These are phyloP conservation scores for Baryphthengus martii DNA, from an alignment of 2,113 vertebrate species.

Conservation along the genomic window DNA sequence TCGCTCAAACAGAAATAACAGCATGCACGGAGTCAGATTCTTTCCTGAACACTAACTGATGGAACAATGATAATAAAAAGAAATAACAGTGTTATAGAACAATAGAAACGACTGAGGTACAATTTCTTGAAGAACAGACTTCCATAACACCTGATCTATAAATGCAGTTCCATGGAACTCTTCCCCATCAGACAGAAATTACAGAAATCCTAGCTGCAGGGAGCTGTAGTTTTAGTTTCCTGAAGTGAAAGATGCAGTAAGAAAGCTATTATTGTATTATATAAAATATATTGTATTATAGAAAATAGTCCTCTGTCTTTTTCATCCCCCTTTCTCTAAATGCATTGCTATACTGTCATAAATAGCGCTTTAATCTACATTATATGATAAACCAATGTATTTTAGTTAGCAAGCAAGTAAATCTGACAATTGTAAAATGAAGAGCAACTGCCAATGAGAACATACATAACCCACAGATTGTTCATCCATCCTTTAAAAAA, in stretches of 20 bases:
- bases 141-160: neutral
- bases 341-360: neutral
- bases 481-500: neutral
- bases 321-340: neutral
- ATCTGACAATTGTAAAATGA: neutral
- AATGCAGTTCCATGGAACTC: neutral
- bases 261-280: neutral
- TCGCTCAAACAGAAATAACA: neutral
- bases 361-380: neutral
- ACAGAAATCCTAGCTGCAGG: neutral
- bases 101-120: neutral
- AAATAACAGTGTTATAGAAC: neutral
- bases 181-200: neutral
- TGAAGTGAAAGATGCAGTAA: neutral
- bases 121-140: neutral
- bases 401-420: neutral
- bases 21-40: neutral
- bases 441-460: neutral
- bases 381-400: neutral
- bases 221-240: neutral
- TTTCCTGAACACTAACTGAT: neutral
- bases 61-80: neutral
- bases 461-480: neutral
- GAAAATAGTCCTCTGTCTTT: neutral
- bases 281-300: neutral